These are phyloP conservation scores for Equus quagga DNA, from an alignment of 2,113 vertebrate species.

Conservation along the genomic window DNA sequence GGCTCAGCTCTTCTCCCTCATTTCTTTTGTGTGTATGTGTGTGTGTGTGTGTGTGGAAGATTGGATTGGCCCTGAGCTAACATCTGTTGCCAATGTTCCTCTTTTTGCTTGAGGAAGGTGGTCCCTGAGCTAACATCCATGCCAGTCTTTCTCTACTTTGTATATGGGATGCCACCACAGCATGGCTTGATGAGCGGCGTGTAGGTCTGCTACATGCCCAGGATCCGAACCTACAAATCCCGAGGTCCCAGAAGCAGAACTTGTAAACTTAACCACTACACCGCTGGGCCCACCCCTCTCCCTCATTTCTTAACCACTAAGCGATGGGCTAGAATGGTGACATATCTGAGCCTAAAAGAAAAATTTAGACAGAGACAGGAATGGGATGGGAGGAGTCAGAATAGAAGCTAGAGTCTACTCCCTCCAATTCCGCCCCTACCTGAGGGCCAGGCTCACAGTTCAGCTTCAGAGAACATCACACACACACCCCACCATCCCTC, in stretches of 20 bases:
- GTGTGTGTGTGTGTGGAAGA: too few relatives aligned
- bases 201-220: too few relatives aligned
- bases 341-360: conserved; percentile 5
- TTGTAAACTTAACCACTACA: too few relatives aligned
- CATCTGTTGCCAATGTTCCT: too few relatives aligned
- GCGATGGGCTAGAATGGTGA: background rate
- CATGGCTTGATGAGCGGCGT: too few relatives aligned
- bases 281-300: background rate
- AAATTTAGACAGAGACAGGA: background rate
- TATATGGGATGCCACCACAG: too few relatives aligned
- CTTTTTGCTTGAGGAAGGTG: too few relatives aligned
- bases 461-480: background rate
- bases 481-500: background rate
- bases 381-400: background rate
- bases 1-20: background rate
- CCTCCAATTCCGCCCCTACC: background rate
- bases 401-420: background rate
- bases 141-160: too few relatives aligned
- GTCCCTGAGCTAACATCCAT: too few relatives aligned
- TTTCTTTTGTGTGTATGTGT: background rate
- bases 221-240: too few relatives aligned
- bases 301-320: background rate
- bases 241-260: too few relatives aligned
- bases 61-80: too few relatives aligned
- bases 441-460: background rate